phyloP scores from a whole-genome alignment of 2,888 invertebrate species.

The Diabrotica balteata region DNA sequence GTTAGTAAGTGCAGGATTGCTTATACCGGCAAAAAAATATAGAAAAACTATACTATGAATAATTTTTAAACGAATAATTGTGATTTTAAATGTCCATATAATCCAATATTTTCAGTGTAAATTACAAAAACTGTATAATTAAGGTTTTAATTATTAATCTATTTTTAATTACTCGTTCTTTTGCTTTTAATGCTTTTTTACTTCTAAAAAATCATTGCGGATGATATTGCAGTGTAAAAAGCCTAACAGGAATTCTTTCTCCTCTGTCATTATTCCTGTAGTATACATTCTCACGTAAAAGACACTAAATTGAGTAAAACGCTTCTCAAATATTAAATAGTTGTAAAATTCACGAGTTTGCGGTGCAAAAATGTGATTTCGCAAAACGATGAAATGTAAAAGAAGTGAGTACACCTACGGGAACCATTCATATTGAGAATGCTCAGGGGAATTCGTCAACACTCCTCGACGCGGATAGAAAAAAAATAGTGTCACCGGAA shows the following conservation, averaged over 20 bases:
- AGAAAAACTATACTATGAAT: no score
- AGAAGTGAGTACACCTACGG: constrained; percentile 47
- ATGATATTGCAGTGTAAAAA: constrained; percentile 16
- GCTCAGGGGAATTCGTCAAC: constrained; percentile 25
- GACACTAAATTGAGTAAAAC: constrained; percentile 32
- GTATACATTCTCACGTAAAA: constrained; percentile 31
- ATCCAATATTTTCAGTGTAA: no score
- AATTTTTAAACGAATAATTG: no score
- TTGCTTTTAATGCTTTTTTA: no score
- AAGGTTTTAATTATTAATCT: no score
- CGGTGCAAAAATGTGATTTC: constrained; percentile 50
- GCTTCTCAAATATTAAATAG: constrained; percentile 46
- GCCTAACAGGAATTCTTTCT: constrained; percentile 22
- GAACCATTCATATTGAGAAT: constrained; percentile 42
- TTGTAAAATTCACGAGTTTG: constrained; percentile 49
- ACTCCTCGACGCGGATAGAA: constrained; percentile 36
- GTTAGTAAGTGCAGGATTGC: no score
- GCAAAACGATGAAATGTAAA: constrained; percentile 48
- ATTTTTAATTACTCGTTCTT: no score
- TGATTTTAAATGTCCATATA: no score
- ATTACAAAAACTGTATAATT: no score
- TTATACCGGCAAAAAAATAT: no score
- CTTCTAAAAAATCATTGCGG: no score
- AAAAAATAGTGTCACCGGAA: constrained; percentile 23
- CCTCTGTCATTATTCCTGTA: constrained; percentile 23